Conservation (phyloP, 2,113 vertebrate genomes). For the Phasianus colchicus region DNA sequence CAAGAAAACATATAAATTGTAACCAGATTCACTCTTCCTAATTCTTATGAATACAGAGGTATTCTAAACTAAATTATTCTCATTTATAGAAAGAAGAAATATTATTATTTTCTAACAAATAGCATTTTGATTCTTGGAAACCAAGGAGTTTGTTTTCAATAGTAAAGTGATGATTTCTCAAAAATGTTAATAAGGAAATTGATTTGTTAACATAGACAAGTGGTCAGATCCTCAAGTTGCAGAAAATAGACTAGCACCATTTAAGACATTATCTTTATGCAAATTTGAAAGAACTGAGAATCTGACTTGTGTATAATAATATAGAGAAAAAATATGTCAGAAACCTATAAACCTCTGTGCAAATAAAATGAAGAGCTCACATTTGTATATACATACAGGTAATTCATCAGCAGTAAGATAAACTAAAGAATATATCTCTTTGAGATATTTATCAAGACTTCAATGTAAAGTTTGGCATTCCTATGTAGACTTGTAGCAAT, state of each 20-base stretch:
- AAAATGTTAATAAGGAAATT: background rate
- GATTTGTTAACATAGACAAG: background rate
- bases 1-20: background rate
- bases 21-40: background rate
- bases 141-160: background rate
- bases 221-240: background rate
- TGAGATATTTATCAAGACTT: background rate
- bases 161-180: background rate
- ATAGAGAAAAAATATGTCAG: background rate
- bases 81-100: background rate
- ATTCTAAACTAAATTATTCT: background rate
- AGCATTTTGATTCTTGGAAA: background rate
- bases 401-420: background rate
- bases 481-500: background rate
- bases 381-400: background rate
- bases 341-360: background rate
- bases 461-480: background rate
- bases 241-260: slow-evolving; percentile 41
- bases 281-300: slow-evolving; percentile 43
- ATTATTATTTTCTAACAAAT: background rate
- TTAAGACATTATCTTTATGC: background rate
- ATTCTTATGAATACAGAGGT: background rate
- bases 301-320: background rate
- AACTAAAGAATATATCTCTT: background rate
- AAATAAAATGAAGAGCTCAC: background rate